phyloP scores from a whole-genome alignment of 37 sponge, comb jelly and placozoan genomes.

The Diacarnus erythraeanus region DNA sequence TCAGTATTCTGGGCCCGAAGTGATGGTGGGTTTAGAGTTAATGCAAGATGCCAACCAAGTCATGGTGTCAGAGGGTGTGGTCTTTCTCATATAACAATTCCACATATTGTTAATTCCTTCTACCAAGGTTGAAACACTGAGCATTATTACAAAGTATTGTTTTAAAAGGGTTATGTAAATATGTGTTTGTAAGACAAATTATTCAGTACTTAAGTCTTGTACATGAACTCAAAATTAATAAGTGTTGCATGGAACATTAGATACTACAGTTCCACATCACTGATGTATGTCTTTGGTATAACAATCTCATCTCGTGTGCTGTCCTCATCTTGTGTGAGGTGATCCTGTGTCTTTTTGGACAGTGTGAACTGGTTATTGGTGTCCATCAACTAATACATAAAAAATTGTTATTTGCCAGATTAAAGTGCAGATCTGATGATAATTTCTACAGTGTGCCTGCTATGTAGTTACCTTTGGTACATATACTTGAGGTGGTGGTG shows the following conservation, averaged over 20 bases:
- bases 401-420: neutral
- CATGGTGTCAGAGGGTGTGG: conserved; percentile 86
- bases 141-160: neutral
- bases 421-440: too few relatives aligned
- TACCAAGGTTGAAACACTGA: neutral
- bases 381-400: too few relatives aligned
- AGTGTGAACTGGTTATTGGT: neutral
- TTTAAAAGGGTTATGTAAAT: too few relatives aligned
- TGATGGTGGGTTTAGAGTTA: conserved; percentile 52
- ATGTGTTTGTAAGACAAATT: too few relatives aligned
- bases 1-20: conserved; percentile 67
- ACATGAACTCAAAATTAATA: neutral
- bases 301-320: too few relatives aligned
- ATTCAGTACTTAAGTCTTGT: too few relatives aligned
- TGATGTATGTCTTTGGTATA: too few relatives aligned
- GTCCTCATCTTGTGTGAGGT: neutral
- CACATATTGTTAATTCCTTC: neutral
- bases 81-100: conserved; percentile 69
- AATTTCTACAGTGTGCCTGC: too few relatives aligned
- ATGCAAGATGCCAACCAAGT: conserved; percentile 96
- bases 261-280: neutral
- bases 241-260: neutral
- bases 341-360: neutral
- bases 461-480: neutral
- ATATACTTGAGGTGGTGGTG: neutral